phyloP scores from a whole-genome alignment of 2,113 vertebrate genomes.

The Butorides virescens region DNA sequence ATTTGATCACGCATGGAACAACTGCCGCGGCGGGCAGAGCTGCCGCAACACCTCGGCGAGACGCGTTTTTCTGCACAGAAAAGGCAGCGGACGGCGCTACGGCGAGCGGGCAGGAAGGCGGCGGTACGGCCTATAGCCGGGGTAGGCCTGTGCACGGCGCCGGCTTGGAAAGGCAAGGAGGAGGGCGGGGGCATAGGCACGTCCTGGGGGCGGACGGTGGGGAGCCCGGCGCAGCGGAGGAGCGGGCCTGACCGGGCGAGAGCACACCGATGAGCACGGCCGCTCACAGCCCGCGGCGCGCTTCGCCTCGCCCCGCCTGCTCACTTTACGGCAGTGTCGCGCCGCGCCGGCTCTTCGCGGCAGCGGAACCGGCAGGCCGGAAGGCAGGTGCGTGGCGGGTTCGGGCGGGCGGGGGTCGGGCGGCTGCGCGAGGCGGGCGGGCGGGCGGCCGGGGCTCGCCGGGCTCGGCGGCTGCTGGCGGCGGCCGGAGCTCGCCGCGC shows the following conservation, averaged over 20 bases:
- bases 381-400: not conserved
- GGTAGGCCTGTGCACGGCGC: rapidly evolving
- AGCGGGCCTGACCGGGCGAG: rapidly evolving
- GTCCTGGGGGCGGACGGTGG: rapidly evolving
- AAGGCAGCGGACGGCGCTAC: no score
- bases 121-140: rapidly evolving
- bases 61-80: rapidly evolving
- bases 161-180: rapidly evolving
- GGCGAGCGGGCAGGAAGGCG: no score
- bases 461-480: not conserved
- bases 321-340: not conserved
- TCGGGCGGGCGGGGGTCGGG: not conserved
- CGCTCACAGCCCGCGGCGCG: rapidly evolving
- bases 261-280: rapidly evolving
- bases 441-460: not conserved
- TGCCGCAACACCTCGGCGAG: rapidly evolving
- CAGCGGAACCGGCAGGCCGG: not conserved
- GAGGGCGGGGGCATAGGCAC: rapidly evolving
- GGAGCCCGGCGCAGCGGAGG: rapidly evolving
- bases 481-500: not conserved
- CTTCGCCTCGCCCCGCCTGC: not conserved
- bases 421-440: not conserved
- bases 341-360: not conserved
- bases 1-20: not conserved
- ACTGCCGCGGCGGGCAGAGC: rapidly evolving